These are phyloP conservation scores for Carassius gibelio DNA, from an alignment of 2,113 vertebrate species.

Conservation along the genomic window DNA sequence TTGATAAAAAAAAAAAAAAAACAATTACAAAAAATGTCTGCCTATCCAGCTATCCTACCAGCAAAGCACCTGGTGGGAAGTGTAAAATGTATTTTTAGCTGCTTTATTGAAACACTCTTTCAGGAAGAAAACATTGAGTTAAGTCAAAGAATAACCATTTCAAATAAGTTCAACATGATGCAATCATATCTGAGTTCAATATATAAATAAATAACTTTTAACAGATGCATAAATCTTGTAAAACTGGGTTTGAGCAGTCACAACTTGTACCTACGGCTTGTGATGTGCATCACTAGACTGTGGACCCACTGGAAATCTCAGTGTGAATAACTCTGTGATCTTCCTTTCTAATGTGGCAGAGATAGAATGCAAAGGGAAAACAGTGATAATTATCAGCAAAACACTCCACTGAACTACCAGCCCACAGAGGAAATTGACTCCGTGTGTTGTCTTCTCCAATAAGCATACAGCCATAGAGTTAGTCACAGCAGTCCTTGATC, in stretches of 20 bases:
- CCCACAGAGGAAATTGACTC: slow-evolving; percentile 27
- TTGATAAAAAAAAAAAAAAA: no score
- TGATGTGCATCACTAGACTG: slow-evolving; percentile 39
- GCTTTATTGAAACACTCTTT: no score
- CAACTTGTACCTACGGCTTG: slow-evolving; percentile 9
- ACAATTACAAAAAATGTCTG: no score
- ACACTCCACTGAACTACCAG: slow-evolving; percentile 30
- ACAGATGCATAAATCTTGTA: slow-evolving; percentile 42
- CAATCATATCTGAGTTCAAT: neutral
- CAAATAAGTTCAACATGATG: neutral
- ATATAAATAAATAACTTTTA: neutral
- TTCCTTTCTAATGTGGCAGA: slow-evolving; percentile 48
- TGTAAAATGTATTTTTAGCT: no score
- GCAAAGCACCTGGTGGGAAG: no score
- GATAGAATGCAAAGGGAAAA: slow-evolving; percentile 40
- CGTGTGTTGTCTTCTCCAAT: slow-evolving; percentile 37
- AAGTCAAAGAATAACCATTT: neutral
- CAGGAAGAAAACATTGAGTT: no score
- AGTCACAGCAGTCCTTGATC: slow-evolving; percentile 42
- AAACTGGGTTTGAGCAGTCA: slow-evolving; percentile 47
- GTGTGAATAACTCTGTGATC: slow-evolving; percentile 37
- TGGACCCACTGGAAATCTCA: slow-evolving; percentile 34
- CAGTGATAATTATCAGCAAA: slow-evolving; percentile 44
- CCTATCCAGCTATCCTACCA: no score
- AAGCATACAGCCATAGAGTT: slow-evolving; percentile 8